Percentiles rank a stretch among this genome's conserved stretches.
phyloP scores from a whole-genome alignment of 2,797 vertebrate genomes.

The Mallotus villosus region DNA sequence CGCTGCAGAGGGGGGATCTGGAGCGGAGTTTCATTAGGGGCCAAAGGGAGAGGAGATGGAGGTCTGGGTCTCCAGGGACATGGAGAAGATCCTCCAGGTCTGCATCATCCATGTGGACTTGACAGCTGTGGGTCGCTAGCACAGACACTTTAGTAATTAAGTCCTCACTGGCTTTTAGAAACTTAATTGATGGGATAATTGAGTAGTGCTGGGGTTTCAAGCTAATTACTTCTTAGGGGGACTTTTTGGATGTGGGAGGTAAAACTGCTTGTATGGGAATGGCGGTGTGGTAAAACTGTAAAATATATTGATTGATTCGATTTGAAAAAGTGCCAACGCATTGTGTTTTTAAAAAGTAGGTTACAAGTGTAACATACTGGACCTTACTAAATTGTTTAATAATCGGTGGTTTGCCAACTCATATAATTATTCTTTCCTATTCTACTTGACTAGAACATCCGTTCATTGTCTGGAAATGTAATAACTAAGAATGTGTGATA shows the following conservation, averaged over 20 bases:
- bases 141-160: slow-evolving; percentile 70
- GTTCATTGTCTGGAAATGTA: too few relatives aligned
- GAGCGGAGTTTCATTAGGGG: slow-evolving; percentile 48
- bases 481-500: too few relatives aligned
- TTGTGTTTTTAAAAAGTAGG: slow-evolving; percentile 16
- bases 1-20: slow-evolving; percentile 43
- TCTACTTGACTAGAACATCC: too few relatives aligned
- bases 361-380: slow-evolving; percentile 1
- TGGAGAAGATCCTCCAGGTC: slow-evolving; percentile 36
- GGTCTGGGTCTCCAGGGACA: slow-evolving; percentile 47
- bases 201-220: slow-evolving; percentile 61
- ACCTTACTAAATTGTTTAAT: slow-evolving; percentile 10
- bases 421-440: background rate
- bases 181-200: slow-evolving; percentile 78
- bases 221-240: slow-evolving; percentile 66
- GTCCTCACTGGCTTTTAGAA: slow-evolving; percentile 64
- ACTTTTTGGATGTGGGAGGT: slow-evolving; percentile 53
- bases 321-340: slow-evolving; percentile 44
- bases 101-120: slow-evolving; percentile 51
- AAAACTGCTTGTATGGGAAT: slow-evolving; percentile 60
- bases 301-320: slow-evolving; percentile 66
- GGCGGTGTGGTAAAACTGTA: slow-evolving; percentile 50
- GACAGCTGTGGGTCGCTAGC: slow-evolving; percentile 62
- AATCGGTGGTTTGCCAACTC: background rate
- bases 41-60: slow-evolving; percentile 33